Evolutionary conservation across 2,113 vertebrate species (phyloP), one percentile per base, ranked within the genome.

Genomic region (Lophotis ruficrista): DNA sequence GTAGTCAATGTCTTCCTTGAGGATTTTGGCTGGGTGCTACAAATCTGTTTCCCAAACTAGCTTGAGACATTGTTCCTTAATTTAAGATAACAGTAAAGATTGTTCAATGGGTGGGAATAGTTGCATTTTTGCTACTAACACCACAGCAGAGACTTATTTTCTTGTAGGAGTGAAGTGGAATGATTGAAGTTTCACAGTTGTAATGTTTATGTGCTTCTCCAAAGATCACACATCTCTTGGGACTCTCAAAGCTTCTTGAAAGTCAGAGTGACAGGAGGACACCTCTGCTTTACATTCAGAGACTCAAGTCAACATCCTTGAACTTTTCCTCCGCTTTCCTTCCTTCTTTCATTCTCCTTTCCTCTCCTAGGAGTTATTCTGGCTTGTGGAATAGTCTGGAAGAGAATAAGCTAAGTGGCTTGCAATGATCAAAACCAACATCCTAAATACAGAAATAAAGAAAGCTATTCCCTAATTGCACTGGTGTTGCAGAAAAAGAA

Each of bases 61-160:
- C 24, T 43, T 60, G 38, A 79, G 14, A 31, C 16, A 41, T 43
- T 65, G 10, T 24, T 84, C 19, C 15, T 71, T 68, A 71, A 78
- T 38, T 15, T 62, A 35, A 47, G 33, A n/a, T 70, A 70, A 60
- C 9, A 16, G 31, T 64, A 70, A 82, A 70, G 4, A 53, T 50
- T 70, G 3, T 14, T 65, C 0, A 0, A 37, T 43, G 27, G 9
- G 8, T 71, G 10, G 7, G 5, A 82, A 62, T 28, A 78, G 6
- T 31, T 72, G 6, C 9, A 51, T 60, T 61, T 80, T 93, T 57
- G 37, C 41, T 41, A 37, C 8, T 57, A 84, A 78, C 10, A 58
- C 6, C 18, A 22, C 9, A 75, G 18, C 22, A 58, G 33, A 68
- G 19, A 68, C 10, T 9, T 68, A 27, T 47, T 81, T 78, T 88